Conservation (phyloP, 2,888 invertebrate species). For the Caenorhabditis japonica region DNA sequence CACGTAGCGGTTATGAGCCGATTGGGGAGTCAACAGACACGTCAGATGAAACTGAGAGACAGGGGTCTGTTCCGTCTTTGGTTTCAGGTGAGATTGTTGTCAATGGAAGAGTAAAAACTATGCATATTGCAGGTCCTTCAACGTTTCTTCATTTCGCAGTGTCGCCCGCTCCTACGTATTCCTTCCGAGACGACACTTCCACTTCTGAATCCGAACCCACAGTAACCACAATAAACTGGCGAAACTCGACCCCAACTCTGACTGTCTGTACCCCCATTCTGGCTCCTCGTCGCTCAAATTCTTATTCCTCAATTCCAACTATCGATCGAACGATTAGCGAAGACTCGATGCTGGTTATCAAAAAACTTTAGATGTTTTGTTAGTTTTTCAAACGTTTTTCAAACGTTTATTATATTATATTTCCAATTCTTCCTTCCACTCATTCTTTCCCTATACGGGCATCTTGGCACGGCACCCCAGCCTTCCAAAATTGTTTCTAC, state of each 20-base stretch:
- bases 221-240: conserved; percentile 30
- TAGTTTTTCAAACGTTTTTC: too few relatives aligned
- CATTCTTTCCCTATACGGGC: conserved; percentile 19
- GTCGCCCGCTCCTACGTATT: conserved; percentile 39
- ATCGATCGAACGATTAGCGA: conserved; percentile 65
- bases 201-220: conserved; percentile 18
- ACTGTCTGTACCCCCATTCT: conserved; percentile 28
- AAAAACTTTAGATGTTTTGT: conserved; percentile 32
- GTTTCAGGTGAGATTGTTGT: conserved; percentile 30
- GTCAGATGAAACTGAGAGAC: conserved; percentile 3
- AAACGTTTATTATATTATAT: background rate
- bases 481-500: too few relatives aligned
- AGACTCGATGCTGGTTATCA: conserved; percentile 56
- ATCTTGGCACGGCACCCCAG: too few relatives aligned
- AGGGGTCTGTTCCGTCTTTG: conserved; percentile 27
- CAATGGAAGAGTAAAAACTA: background rate
- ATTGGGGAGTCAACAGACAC: conserved; percentile 17
- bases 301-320: conserved; percentile 59
- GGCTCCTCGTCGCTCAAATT: conserved; percentile 30
- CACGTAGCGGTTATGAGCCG: conserved; percentile 42
- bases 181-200: conserved; percentile 18
- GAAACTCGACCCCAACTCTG: conserved; percentile 34
- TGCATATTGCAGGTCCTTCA: conserved; percentile 38
- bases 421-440: too few relatives aligned
- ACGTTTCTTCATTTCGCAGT: conserved; percentile 44